Conservation (phyloP, 2,113 vertebrate genomes). For the Lasiurus borealis region DNA sequence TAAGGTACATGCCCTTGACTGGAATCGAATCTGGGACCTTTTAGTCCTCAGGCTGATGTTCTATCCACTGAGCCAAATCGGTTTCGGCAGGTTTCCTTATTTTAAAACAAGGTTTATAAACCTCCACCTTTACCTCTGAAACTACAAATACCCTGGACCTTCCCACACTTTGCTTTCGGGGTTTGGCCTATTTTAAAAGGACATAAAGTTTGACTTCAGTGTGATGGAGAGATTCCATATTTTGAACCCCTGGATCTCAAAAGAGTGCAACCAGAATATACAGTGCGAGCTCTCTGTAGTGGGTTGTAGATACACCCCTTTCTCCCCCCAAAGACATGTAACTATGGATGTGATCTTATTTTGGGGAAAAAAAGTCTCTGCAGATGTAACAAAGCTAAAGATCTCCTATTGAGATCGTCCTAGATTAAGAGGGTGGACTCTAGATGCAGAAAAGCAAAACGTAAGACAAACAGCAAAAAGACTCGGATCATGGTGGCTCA, state of each 20-base stretch:
- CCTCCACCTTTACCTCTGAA: neutral
- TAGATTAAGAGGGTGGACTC: too few species aligned
- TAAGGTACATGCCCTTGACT: too few species aligned
- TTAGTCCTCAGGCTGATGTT: too few species aligned
- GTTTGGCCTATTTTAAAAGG: conserved; percentile 56
- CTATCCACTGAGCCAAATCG: too few species aligned
- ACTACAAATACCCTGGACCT: neutral
- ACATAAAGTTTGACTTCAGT: conserved; percentile 56
- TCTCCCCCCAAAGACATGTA: neutral
- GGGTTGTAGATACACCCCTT: neutral
- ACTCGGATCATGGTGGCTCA: too few species aligned
- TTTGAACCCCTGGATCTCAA: conserved; percentile 41
- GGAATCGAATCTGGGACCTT: too few species aligned
- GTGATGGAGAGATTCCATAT: neutral
- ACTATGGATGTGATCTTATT: neutral
- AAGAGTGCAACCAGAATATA: neutral
- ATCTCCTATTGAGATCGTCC: neutral
- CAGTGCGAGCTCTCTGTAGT: neutral
- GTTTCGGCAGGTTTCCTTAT: too few species aligned
- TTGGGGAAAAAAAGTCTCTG: neutral
- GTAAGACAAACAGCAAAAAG: too few species aligned
- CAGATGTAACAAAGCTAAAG: conserved; percentile 42
- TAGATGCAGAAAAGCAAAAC: too few species aligned
- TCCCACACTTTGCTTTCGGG: conserved; percentile 22
- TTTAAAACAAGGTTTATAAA: conserved; percentile 17